phyloP scores from a whole-genome alignment of 2,888 invertebrate genomes.

The Himalopsyche kuldschensis region DNA sequence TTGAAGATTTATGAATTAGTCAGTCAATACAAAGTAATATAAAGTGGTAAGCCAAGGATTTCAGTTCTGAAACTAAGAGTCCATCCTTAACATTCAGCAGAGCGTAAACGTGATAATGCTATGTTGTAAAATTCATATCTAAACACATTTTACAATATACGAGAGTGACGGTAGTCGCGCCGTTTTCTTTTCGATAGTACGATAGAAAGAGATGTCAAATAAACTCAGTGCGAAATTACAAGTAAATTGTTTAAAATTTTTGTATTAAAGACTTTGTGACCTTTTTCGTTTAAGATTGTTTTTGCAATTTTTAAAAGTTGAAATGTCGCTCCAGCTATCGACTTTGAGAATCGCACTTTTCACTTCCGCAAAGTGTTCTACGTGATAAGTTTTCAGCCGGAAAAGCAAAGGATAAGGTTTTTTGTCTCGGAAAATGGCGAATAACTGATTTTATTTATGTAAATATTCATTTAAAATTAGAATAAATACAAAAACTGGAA shows the following conservation, averaged over 20 bases:
- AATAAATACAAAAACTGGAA: no score
- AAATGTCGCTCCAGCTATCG: conserved; percentile 1
- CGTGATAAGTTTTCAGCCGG: background rate
- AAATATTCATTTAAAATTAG: no score
- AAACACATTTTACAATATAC: background rate
- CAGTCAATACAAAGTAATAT: background rate
- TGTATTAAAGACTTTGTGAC: background rate
- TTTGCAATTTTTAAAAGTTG: background rate
- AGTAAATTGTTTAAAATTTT: background rate
- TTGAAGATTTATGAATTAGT: background rate
- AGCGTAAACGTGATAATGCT: background rate
- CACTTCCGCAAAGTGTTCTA: background rate
- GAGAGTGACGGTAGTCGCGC: background rate
- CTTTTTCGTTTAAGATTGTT: background rate
- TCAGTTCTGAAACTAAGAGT: background rate
- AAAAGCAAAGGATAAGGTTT: background rate
- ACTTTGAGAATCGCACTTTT: background rate
- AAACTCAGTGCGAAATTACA: background rate
- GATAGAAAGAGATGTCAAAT: background rate
- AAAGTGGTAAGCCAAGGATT: background rate
- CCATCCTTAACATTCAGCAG: background rate
- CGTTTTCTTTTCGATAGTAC: background rate
- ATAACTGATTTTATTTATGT: no score
- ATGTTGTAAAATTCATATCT: no score
- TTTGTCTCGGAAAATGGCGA: background rate